Base-by-base conservation (phyloP, 2,797 vertebrate species). In the Notolabrus celidotus region DNA sequence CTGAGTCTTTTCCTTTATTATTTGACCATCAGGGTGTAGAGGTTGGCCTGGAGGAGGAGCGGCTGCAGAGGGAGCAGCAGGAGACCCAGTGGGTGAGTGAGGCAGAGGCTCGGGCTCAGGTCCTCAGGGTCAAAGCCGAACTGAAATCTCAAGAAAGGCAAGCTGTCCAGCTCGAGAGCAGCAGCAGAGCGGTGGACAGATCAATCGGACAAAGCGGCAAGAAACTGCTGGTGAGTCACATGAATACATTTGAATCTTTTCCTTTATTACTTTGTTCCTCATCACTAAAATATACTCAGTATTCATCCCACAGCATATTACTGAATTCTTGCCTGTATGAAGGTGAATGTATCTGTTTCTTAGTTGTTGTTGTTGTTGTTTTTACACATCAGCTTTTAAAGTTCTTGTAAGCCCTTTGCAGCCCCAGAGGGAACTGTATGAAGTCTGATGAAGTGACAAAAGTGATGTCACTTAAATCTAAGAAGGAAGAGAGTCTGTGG, bases 101-200 rank as follows among this genome's bases (percentile, higher is more conserved):
- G 80, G 97, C 96, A 19, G 96, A 98, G 64, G 95, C 97, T 36
- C 95, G 96, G 69, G 93, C 95, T 46, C 97, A 97, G 85, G 95
- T 97, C 0, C 95, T 96, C 33, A 95, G 96, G 64, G 94, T 97
- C 74, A 95, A 93, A 57, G 92, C 95, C 0, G 97, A 99, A 69
- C 92, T 99, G 16, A 97, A 98, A 78, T 67, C 95, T 45, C 97
- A 99, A 79, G 95, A 96, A 65, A 96, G 97, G 78, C 97, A 99
- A 72, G 96, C 95, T 2, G 88, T 96, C 36, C 94, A 98, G 74
- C 76, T 99, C 83, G 97, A 99, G 85, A 98, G 96, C 27, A 97
- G 98, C 74, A 96, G 95, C 86, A 94, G 96, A 82, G 97, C 97
- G 0, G 95, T 99, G 68, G 97, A 99, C 62, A 88, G 97, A 39